phyloP scores from a whole-genome alignment of 2,888 invertebrate species.

The Mactromeris polynyma region DNA sequence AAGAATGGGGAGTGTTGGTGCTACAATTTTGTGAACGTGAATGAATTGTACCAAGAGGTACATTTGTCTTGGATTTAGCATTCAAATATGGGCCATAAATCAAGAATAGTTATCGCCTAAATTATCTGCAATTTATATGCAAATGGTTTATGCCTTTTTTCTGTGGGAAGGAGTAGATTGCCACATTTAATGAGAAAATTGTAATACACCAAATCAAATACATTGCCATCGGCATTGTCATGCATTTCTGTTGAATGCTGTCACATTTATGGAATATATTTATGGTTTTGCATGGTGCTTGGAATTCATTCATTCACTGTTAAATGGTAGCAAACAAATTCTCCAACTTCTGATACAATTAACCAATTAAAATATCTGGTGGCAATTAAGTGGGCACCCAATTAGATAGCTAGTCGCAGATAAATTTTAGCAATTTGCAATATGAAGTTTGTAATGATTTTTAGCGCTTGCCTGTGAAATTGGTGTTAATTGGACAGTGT shows the following conservation, averaged over 20 bases:
- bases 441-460: background rate
- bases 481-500: background rate
- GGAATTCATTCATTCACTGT: background rate
- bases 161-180: slow-evolving; percentile 6
- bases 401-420: slow-evolving; percentile 5
- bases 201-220: background rate
- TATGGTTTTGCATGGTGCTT: background rate
- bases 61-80: background rate
- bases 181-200: background rate
- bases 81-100: slow-evolving; percentile 10
- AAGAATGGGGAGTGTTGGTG: background rate
- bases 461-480: slow-evolving; percentile 15
- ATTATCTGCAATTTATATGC: slow-evolving; percentile 23
- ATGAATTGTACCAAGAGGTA: background rate
- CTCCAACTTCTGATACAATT: slow-evolving; percentile 20
- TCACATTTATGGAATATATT: slow-evolving; percentile 5
- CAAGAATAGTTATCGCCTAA: background rate
- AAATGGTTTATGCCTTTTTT: slow-evolving; percentile 20
- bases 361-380: slow-evolving; percentile 20
- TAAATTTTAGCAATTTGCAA: background rate
- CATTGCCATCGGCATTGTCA: background rate
- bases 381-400: slow-evolving; percentile 12
- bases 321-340: background rate
- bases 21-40: background rate
- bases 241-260: background rate